A percentile compares a stretch with the other conserved stretches of the same genome.
Evolutionary conservation across 2,797 vertebrate genomes (phyloP).

Genomic region (Phoeniculus purpureus): DNA sequence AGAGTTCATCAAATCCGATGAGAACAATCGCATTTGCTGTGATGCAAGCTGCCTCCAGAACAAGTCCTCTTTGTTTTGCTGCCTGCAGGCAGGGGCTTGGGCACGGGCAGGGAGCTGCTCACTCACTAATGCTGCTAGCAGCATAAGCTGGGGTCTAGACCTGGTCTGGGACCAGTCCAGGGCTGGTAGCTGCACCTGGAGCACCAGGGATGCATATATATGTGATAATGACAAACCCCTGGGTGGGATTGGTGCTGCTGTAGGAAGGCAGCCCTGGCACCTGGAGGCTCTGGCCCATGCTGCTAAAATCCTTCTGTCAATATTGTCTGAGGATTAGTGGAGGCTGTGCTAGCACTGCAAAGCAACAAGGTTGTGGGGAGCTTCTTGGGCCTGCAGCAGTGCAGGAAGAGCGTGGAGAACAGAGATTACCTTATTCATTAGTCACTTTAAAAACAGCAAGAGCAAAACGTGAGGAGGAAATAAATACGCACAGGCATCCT

Average conservation of each 20-base stretch:
- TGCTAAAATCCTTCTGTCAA: background rate
- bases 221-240: background rate
- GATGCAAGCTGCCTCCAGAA: slow-evolving; percentile 30
- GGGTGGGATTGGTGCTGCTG: background rate
- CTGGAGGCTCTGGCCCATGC: background rate
- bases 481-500: background rate
- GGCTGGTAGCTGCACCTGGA: background rate
- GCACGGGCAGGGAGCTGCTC: background rate
- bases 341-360: background rate
- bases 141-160: background rate
- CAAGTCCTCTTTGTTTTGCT: slow-evolving; percentile 24
- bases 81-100: background rate
- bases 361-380: background rate
- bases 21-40: slow-evolving; percentile 55
- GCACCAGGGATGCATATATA: rapidly evolving
- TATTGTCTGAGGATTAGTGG: background rate
- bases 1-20: slow-evolving; percentile 43
- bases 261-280: background rate
- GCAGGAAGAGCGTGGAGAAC: rapidly evolving
- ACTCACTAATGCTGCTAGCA: rapidly evolving
- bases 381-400: background rate
- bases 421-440: background rate
- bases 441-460: background rate
- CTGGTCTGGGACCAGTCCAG: rapidly evolving
- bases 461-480: background rate